Base-by-base conservation (phyloP, 2,797 vertebrate species). In the Sternarchorhynchus goeldii region DNA sequence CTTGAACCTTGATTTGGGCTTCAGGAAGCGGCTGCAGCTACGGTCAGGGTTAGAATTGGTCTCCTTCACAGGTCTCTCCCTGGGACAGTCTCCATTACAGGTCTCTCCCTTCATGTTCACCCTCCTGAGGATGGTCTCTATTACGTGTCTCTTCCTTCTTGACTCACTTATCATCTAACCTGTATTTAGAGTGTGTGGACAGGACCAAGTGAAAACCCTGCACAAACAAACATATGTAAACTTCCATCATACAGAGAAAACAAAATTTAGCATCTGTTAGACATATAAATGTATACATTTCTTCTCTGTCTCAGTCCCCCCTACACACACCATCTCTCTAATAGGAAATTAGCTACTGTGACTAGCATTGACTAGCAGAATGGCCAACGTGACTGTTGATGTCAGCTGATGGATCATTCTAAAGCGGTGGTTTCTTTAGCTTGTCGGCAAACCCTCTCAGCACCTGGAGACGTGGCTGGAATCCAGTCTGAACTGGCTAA, bases 381-480 rank as follows among this genome's bases (percentile, higher is more conserved):
- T 67, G 50, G 21, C n/a, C 71, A 50, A 25, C 60, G 32, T 39
- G 32, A 20, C 25, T 63, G 34, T 31, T 5, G 20, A 7, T 31
- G 31, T 75, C 56, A 75, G 59, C 69, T 21, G 72, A 64, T 62
- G 69, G 72, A 75, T 80, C 64, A 31, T 63, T 63, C 31, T 69
- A n/a, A 66, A 21, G 41, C 60, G 55, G 59, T 21, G 56, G 57
- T 39, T 59, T 63, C 57, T 68, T 79, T 60, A 60, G 55, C 20
- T 39, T 45, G 4, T 56, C 18, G 14, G 21, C 7, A 60, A 59
- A 70, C 50, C 63, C 60, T 53, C 63, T 18, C 72, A 25, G 56
- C n/a, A 45, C 72, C 36, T 4, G 8, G 1, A 8, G 57, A 29
- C 41, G 4, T 14, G 45, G 64, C 58, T 41, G 53, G 64, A 41